Base-by-base conservation (phyloP, 2,113 vertebrate genomes). In the Talpa occidentalis region DNA sequence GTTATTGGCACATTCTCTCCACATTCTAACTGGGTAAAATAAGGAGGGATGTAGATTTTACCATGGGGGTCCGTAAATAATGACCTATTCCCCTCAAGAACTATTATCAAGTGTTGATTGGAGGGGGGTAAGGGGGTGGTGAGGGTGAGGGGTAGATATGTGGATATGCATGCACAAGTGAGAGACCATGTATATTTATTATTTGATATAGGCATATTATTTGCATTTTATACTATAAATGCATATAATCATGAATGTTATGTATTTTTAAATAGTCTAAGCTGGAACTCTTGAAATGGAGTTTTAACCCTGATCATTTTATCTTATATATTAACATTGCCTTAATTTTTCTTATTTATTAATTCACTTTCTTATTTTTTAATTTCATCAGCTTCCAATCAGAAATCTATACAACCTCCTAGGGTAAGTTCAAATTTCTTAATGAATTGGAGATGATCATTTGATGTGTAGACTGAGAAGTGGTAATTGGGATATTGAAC, bases 361-460 rank as follows among this genome's bases (percentile, higher is more conserved):
- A 74, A 26, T 96, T 95, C 59, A 52, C 91, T 69, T 89, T 64
- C 14, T 79, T 90, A 22, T 74, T 96, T 89, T 93, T 87, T 94
- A 86, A 95, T 97, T 93, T 10, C 94, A 97, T 78, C 95, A 98
- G 98, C 98, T 98, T 97, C 97, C 97, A 97, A 97, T 97, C 97
- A 98, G 97, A 98, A 97, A 98, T 97, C 98, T 96, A 97, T 98
- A 98, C 98, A 98, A 94, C 97, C 97, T 97, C 97, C 98, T 94
- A 98, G 98, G 98, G 98, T 98, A 98, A 98, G 98, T 98, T 98
- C 97, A 98, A 96, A 95, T 97, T 97, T 98, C 66, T 86, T 95
- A 59, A 97, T 98, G 95, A 97, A 97, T 97, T 98, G 96, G 89
- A 96, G 97, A 97, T 98, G 96, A 94, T 97, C 96, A 95, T 12